Evolutionary conservation across 2,797 vertebrate species (phyloP).

Genomic region (Acanthurus tractus): DNA sequence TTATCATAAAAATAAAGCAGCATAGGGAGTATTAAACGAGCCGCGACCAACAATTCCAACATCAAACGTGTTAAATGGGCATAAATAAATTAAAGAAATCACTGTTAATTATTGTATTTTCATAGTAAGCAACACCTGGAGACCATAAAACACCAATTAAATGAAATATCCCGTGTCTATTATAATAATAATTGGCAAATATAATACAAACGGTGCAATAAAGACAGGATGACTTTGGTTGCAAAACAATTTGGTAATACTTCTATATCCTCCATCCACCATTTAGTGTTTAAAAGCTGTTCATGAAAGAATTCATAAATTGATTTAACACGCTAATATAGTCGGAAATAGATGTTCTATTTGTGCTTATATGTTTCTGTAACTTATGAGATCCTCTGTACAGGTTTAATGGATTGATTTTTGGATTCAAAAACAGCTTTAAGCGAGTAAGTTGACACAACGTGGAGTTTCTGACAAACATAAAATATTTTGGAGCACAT

Average conservation of each 20-base stretch:
- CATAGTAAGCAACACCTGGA: constrained; percentile 1
- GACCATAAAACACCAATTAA: not conserved
- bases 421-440: not conserved
- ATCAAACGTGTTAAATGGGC: constrained; percentile 38
- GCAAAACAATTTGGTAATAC: not conserved
- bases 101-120: constrained; percentile 38
- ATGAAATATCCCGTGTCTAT: not conserved
- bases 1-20: constrained; percentile 49
- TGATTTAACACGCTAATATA: too few relatives aligned
- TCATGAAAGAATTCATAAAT: too few relatives aligned
- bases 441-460: not conserved
- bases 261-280: too few relatives aligned
- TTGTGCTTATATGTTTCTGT: too few relatives aligned
- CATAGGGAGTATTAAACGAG: constrained; percentile 39
- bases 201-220: too few relatives aligned
- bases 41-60: constrained; percentile 32
- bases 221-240: not conserved
- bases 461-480: not conserved
- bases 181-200: not conserved
- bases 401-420: not conserved
- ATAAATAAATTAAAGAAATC: constrained; percentile 29
- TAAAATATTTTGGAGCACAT: not conserved
- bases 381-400: not conserved
- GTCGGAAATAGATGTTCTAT: too few relatives aligned
- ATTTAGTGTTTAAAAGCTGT: too few relatives aligned